phyloP scores from a whole-genome alignment of 1,140 invertebrate species.

The Brachionus angularis region DNA sequence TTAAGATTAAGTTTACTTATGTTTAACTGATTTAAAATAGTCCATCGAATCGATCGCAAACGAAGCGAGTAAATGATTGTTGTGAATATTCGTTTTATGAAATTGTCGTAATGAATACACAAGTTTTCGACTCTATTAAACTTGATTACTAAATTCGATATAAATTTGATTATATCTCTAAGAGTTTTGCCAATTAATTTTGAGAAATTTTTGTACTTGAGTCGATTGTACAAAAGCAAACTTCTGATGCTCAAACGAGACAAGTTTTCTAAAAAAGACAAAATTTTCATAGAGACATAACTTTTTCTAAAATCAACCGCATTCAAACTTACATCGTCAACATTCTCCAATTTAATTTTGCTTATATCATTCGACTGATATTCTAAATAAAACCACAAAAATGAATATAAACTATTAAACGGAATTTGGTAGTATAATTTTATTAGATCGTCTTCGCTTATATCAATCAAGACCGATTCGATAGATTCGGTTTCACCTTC shows the following conservation, averaged over 20 bases:
- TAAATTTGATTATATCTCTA: slow-evolving; percentile 36
- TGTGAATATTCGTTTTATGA: slow-evolving; percentile 34
- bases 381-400: slow-evolving; percentile 36
- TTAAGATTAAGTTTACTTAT: slow-evolving; percentile 16
- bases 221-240: slow-evolving; percentile 16
- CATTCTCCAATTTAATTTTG: no score
- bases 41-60: slow-evolving; percentile 25
- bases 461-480: slow-evolving; percentile 17
- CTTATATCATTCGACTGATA: slow-evolving; percentile 1
- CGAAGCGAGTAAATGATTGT: slow-evolving; percentile 12
- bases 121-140: neutral
- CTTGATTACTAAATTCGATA: neutral
- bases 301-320: slow-evolving; percentile 16
- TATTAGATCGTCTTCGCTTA: slow-evolving; percentile 34
- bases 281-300: slow-evolving; percentile 37
- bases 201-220: slow-evolving; percentile 39
- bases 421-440: slow-evolving; percentile 38
- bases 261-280: slow-evolving; percentile 31
- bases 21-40: slow-evolving; percentile 34
- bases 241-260: slow-evolving; percentile 37
- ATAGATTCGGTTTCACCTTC: slow-evolving; percentile 32
- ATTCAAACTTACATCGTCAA: neutral
- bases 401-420: slow-evolving; percentile 23
- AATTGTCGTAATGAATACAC: slow-evolving; percentile 19
- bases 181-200: slow-evolving; percentile 37